These are phyloP conservation scores for Micromussa lordhowensis DNA, from an alignment of 92 coral and sea anemone genomes.

Conservation along the genomic window DNA sequence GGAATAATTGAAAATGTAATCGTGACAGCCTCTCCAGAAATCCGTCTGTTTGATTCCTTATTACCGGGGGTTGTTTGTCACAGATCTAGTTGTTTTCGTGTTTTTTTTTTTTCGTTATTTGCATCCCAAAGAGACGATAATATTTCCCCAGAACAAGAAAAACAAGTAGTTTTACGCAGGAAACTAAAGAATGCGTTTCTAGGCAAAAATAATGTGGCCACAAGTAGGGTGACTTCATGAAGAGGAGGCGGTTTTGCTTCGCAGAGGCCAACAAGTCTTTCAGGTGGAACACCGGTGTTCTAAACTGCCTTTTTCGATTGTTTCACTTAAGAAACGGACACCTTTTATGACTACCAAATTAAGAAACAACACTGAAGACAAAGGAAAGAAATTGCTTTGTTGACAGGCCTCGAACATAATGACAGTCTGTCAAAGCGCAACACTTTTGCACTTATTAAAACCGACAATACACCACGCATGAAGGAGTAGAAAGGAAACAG, in stretches of 20 bases:
- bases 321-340: slow-evolving; percentile 28
- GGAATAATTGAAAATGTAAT: neutral
- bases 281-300: slow-evolving; percentile 28
- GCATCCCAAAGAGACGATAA: neutral
- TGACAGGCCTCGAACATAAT: neutral
- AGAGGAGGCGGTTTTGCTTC: slow-evolving; percentile 7
- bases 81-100: neutral
- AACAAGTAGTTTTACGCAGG: neutral
- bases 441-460: slow-evolving; percentile 15
- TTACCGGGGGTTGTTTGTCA: slow-evolving; percentile 1
- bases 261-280: slow-evolving; percentile 14
- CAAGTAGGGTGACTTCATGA: neutral
- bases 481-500: neutral
- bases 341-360: slow-evolving; percentile 10
- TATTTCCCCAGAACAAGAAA: neutral
- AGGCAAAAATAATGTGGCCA: slow-evolving; percentile 1
- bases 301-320: slow-evolving; percentile 8
- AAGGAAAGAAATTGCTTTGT: neutral
- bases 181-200: slow-evolving; percentile 2
- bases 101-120: neutral
- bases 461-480: neutral
- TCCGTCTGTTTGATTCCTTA: slow-evolving; percentile 4
- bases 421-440: slow-evolving; percentile 23
- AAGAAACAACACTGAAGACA: slow-evolving; percentile 15
- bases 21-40: slow-evolving; percentile 1